Evolutionary conservation across 2,888 invertebrate genomes (phyloP), one percentile per base, ranked within the genome.

Genomic region (Lithophane ornitopus): DNA sequence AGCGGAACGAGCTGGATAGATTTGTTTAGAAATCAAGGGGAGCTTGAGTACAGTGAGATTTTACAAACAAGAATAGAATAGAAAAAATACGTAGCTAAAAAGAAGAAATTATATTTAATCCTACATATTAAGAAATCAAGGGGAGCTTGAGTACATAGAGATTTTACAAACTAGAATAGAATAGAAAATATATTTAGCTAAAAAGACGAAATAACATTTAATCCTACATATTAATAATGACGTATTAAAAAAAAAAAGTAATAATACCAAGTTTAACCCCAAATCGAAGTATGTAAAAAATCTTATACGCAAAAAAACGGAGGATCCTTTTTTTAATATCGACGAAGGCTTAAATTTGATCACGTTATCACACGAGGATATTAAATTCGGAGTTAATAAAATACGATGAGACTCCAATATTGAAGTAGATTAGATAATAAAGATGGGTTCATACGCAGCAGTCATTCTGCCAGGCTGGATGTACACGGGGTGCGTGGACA

Each of bases 341-440:
- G 72, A 22, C 22, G 76, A 66, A 71, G 68, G 78, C 66, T 87
- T 74, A 78, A 76, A 85, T 87, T 76, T 70, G 76, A 85, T 87
- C 74, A 66, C 74, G 81, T 78, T 75, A 81, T 80, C 70, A 65
- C 67, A 52, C 49, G 70, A 56, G 63, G 70, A 72, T 87, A 85
- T 85, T 84, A 87, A 77, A 81, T 76, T 84, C 68, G 41, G 66
- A 81, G 78, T 78, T 81, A 85, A 87, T 87, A 85, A 85, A 70
- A 77, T 77, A 70, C 59, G 83, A 76, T 86, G 80, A 87, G 71
- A 74, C 58, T 73, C 73, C 52, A 67, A 76, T 72, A 75, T 77
- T 75, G 63, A 66, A 74, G 68, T 70, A 41, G 19, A 68, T 68
- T 72, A 73, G 63, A 70, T 76, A 59, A 74, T 76, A 75, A 65